A percentile compares a stretch with the other conserved stretches of the same genome.
Evolutionary conservation across 23 tunicate genomes (phyloP).

Genomic region (Botrylloides violaceus): DNA sequence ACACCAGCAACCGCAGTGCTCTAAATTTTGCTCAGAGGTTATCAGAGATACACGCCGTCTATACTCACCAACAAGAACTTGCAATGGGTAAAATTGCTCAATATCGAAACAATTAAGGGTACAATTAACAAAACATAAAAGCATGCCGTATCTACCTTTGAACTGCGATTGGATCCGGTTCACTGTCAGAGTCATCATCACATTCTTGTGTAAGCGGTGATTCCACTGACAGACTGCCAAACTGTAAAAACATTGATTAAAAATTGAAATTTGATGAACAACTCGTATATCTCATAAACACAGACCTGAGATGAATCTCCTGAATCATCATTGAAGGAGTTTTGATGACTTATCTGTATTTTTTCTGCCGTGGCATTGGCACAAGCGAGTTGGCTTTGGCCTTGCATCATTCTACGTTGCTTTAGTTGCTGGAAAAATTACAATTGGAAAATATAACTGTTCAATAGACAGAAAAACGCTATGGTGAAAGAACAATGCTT

Average conservation of each 20-base stretch:
- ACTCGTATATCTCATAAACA: neutral
- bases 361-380: slow-evolving; percentile 7
- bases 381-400: slow-evolving; percentile 26
- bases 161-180: slow-evolving; percentile 81
- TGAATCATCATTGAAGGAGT: slow-evolving; percentile 19
- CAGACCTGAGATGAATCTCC: slow-evolving; percentile 30
- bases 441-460: neutral
- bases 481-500: too few species aligned
- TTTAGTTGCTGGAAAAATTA: slow-evolving; percentile 12
- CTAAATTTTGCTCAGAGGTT: too few species aligned
- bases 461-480: too few species aligned
- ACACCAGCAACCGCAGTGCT: too few species aligned
- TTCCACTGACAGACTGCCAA: slow-evolving; percentile 12
- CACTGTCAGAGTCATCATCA: slow-evolving; percentile 61
- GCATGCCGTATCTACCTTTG: slow-evolving; percentile 28
- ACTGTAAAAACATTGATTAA: neutral
- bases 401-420: slow-evolving; percentile 31
- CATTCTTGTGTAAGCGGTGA: neutral
- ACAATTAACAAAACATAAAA: too few species aligned
- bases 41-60: too few species aligned
- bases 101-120: too few species aligned
- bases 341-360: slow-evolving; percentile 4
- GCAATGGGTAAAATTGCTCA: too few species aligned
- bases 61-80: too few species aligned
- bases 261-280: neutral